Base-by-base conservation (phyloP, 1,140 invertebrate species). In the Cotesia chilonis region DNA sequence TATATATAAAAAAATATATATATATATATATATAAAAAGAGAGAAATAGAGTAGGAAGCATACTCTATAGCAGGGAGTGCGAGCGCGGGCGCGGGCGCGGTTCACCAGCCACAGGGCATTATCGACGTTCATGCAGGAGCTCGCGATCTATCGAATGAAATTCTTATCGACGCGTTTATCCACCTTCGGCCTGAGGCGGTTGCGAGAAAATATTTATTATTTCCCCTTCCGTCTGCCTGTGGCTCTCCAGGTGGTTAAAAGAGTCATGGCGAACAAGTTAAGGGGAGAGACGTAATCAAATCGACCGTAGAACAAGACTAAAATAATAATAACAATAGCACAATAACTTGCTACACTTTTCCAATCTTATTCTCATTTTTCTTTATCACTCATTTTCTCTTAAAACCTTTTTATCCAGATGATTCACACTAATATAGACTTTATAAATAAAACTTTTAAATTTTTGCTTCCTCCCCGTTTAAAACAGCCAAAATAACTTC, bases 111-210 rank as follows among this genome's bases (percentile, higher is more conserved):
- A 63, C 51, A 65, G 52, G 47, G 47, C 61, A 71, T 71, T 71
- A 71, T 71, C 70, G 70, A 65, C 61, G 47, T 71, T 71, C 63
- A 64, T 66, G 70, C 61, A 35, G 52, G 59, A 51, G 17, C 65
- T 72, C 28, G n/a, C 71, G 64, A 72, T 67, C 57, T 68, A 67
- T 67, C 64, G 64, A 52, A 72, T 72, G 64, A 72, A 65, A 71
- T 66, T 71, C 70, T 54, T 65, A 71, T 71, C 71, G 65, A 47
- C 36, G 38, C 55, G 38, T 60, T 61, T 69, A 59, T 55, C 68
- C 36, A 70, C 68, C 17, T 7, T 10, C 60, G 68, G 55, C 37
- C 57, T 37, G 14, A 36, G 37, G 55, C 52, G 28, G 10, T 60
- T 70, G 38, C 67, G 57, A 47, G 54, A 70, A 61, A 70, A 70